Base-by-base conservation (phyloP, 2,113 vertebrate genomes). In the Peucedramus taeniatus region DNA sequence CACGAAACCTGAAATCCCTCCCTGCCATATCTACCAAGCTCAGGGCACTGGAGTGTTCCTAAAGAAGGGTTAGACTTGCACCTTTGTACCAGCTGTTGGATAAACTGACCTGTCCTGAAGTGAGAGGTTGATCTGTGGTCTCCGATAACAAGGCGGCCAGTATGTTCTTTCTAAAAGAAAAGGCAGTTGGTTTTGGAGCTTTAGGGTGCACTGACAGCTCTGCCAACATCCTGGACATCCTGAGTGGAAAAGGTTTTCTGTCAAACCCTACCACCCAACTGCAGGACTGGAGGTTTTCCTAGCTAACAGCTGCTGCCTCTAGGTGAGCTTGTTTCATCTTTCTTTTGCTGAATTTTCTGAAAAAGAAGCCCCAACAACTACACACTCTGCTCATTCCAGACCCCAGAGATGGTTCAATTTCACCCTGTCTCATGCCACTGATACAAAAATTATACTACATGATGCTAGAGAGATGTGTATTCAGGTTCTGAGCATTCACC, bases 121-220 rank as follows among this genome's bases (percentile, higher is more conserved):
- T 98, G 98, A 92, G 98, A 98, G 78, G 98, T 98, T 95, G 98
- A 98, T 94, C 98, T 98, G 96, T 98, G 98, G 96, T 98, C 98
- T 97, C 98, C 98, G 96, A 98, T 98, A 94, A 98, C 98, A 95
- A 98, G 98, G 82, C 98, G 98, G 56, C 98, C 98, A 93, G 98
- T 98, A 83, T 98, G 98, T 97, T 98, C 98, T 97, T 98, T 98
- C 98, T 98, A 77, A 96, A 97, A 96, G 47, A 97, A 97, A 96
- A 93, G 56, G 95, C 79, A 96, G 96, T 96, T 96, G 94, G 93
- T 94, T 97, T 94, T 96, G 94, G 93, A 91, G 95, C 97, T 96
- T 97, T 94, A 98, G 97, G 98, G 97, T 92, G 94, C 94, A 93
- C 94, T 88, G 97, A 98, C 97, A 98, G 97, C 97, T 98, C 98